phyloP scores from a whole-genome alignment of 2,888 invertebrate species.

The Noctua janthe region DNA sequence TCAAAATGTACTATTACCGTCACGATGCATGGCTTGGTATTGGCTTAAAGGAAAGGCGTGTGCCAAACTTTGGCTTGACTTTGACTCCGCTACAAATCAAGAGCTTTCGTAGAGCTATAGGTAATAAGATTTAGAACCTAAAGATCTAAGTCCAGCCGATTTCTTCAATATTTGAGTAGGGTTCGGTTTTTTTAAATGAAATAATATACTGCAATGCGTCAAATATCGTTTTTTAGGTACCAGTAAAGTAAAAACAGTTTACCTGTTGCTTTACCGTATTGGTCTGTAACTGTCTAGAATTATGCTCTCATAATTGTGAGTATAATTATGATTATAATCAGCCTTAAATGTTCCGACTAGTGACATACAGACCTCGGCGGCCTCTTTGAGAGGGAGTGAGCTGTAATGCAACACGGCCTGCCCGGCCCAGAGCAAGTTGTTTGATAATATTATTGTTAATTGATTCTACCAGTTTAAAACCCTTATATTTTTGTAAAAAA shows the following conservation, averaged over 20 bases:
- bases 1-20: too few species aligned
- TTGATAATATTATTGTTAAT: not conserved
- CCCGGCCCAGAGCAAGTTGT: not conserved
- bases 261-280: not conserved
- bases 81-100: slow-evolving; percentile 41
- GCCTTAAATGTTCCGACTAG: not conserved
- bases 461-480: not conserved
- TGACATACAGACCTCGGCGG: not conserved
- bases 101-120: slow-evolving; percentile 25
- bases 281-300: not conserved
- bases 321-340: not conserved
- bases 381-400: not conserved
- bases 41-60: not conserved
- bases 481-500: not conserved
- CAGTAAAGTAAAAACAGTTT: not conserved
- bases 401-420: not conserved
- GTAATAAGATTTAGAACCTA: slow-evolving; percentile 29
- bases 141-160: slow-evolving; percentile 9
- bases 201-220: slow-evolving; percentile 43
- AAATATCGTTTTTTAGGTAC: not conserved
- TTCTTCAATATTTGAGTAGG: slow-evolving; percentile 49
- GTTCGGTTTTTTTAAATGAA: slow-evolving; percentile 37
- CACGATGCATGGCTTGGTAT: not conserved
- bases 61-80: slow-evolving; percentile 21
- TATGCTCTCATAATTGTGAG: not conserved